These are phyloP conservation scores for Cataglyphis altisquamis DNA, from an alignment of 2,888 invertebrate genomes.

Conservation along the genomic window DNA sequence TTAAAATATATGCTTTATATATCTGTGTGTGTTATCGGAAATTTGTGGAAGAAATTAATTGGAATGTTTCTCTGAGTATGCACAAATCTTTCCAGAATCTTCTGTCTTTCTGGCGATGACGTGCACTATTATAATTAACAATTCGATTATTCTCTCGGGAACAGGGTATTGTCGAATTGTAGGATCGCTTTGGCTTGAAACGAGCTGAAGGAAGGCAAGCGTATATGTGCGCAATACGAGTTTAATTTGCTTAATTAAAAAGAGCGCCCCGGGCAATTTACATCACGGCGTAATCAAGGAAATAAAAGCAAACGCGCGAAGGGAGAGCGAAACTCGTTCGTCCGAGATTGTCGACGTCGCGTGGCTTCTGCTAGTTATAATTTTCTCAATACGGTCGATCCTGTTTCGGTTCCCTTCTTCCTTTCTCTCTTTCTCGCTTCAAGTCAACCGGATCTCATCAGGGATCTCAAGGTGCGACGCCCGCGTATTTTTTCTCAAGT, in stretches of 20 bases:
- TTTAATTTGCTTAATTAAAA: constrained; percentile 16
- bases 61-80: neutral
- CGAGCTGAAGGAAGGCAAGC: neutral
- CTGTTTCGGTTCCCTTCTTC: constrained; percentile 34
- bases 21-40: no score
- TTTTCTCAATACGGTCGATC: constrained; percentile 58
- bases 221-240: neutral
- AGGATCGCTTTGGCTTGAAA: neutral
- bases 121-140: neutral
- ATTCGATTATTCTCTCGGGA: neutral
- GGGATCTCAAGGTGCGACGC: constrained; percentile 64
- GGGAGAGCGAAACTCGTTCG: neutral
- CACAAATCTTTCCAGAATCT: neutral
- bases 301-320: constrained; percentile 24
- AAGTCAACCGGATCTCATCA: constrained; percentile 62
- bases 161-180: no score
- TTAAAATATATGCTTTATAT: no score
- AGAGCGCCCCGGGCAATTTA: neutral
- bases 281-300: constrained; percentile 33
- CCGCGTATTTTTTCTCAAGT: constrained; percentile 73
- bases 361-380: constrained; percentile 44
- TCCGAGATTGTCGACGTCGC: constrained; percentile 34
- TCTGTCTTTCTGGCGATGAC: neutral
- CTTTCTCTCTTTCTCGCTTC: constrained; percentile 28
- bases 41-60: neutral